These are phyloP conservation scores for Alexandromys fortis DNA, from an alignment of 2,113 vertebrate species.

Conservation along the genomic window DNA sequence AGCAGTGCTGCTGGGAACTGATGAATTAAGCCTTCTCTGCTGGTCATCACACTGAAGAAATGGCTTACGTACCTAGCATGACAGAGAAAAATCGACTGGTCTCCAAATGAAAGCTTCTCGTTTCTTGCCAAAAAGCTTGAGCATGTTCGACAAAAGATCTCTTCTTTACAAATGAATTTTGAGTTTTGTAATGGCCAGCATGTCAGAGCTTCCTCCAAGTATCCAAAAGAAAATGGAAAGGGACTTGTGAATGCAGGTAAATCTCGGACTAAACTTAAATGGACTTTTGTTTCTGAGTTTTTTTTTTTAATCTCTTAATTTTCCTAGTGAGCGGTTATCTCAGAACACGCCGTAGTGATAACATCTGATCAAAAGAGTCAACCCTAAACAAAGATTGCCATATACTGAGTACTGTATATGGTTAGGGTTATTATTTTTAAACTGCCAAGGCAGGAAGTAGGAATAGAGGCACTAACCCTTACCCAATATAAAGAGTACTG, in stretches of 20 bases:
- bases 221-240: background rate
- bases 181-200: slow-evolving; percentile 17
- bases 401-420: background rate
- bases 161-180: slow-evolving; percentile 41
- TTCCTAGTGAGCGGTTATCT: background rate
- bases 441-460: background rate
- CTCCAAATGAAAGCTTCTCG: slow-evolving; percentile 27
- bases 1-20: slow-evolving; percentile 50
- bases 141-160: slow-evolving; percentile 20
- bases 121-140: slow-evolving; percentile 27
- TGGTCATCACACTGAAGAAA: slow-evolving; percentile 41
- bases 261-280: background rate
- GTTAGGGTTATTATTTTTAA: background rate
- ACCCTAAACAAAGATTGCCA: background rate
- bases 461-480: background rate
- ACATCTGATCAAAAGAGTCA: background rate
- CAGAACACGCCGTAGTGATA: background rate
- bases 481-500: background rate
- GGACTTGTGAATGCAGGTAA: background rate
- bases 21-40: slow-evolving; percentile 51
- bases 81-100: slow-evolving; percentile 46
- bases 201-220: background rate
- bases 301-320: background rate
- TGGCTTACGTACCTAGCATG: slow-evolving; percentile 42
- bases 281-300: background rate